These are phyloP conservation scores for Intellagama lesueurii DNA, from an alignment of 2,797 vertebrate species.

Conservation along the genomic window DNA sequence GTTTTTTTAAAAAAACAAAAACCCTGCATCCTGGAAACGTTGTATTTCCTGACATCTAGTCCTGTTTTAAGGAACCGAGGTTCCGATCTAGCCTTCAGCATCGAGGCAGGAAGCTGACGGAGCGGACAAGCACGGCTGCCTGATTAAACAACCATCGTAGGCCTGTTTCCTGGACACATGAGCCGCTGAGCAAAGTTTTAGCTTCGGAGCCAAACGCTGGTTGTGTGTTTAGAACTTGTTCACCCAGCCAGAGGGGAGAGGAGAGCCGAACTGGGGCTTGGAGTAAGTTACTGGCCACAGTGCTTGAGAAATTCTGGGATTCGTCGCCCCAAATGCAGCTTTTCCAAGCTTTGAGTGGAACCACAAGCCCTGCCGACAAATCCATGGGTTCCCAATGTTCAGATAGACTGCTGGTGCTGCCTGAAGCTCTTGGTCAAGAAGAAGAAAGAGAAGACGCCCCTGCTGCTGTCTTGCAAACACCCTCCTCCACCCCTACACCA, in stretches of 20 bases:
- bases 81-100: conserved; percentile 57
- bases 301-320: not conserved
- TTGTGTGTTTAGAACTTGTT: not conserved
- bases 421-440: not conserved
- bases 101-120: conserved; percentile 56
- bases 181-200: not conserved
- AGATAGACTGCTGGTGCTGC: not conserved
- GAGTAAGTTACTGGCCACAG: not conserved
- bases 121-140: not conserved
- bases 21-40: not conserved
- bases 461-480: too few species aligned
- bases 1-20: too few species aligned
- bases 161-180: conserved; percentile 44
- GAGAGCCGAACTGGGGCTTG: too few species aligned
- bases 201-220: not conserved
- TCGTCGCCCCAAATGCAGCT: too few species aligned
- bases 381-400: too few species aligned
- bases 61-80: conserved; percentile 30
- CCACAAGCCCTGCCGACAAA: not conserved
- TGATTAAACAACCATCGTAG: conserved; percentile 48
- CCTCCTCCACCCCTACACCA: not conserved
- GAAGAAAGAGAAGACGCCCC: not conserved
- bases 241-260: not conserved
- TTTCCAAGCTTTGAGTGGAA: not conserved
- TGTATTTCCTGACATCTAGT: conserved; percentile 55